Percentiles rank a stretch among this genome's conserved stretches.
Evolutionary conservation across 2,113 vertebrate genomes (phyloP).

Genomic region (Eleginops maclovinus): DNA sequence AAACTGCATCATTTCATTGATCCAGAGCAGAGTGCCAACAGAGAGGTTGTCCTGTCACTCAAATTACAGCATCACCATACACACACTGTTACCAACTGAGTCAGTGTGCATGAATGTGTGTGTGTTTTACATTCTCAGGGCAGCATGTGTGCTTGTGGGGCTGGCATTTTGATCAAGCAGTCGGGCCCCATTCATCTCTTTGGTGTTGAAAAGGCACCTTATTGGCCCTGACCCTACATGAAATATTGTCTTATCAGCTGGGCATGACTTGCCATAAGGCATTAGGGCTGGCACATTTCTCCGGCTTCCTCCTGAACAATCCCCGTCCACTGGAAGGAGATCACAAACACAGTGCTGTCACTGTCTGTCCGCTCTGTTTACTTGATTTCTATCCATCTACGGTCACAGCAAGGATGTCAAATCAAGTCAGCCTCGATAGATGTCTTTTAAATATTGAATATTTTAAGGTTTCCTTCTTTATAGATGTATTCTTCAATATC

Average conservation of each 20-base stretch:
- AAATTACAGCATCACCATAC: constrained; percentile 2
- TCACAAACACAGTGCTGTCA: constrained; percentile 71
- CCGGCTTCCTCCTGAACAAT: constrained; percentile 45
- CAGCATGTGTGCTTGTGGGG: constrained; percentile 30
- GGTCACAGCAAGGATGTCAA: constrained; percentile 53
- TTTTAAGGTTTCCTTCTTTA: constrained; percentile 7
- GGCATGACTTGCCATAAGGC: constrained; percentile 79
- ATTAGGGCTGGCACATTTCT: constrained; percentile 76
- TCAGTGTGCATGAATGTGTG: constrained; percentile 44
- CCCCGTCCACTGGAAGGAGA: constrained; percentile 58
- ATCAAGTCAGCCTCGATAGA: constrained; percentile 38
- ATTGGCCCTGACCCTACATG: constrained; percentile 80
- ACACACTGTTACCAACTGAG: constrained; percentile 24
- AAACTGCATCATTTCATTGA: constrained; percentile 22
- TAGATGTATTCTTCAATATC: neutral
- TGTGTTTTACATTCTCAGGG: constrained; percentile 53
- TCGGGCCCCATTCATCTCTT: constrained; percentile 75
- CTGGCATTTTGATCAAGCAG: constrained; percentile 72
- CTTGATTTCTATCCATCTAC: constrained; percentile 58
- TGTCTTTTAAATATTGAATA: constrained; percentile 39
- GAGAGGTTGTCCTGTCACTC: constrained; percentile 1
- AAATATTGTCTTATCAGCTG: constrained; percentile 83
- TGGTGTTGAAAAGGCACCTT: constrained; percentile 79
- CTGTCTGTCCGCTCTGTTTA: constrained; percentile 64
- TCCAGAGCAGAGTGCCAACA: constrained; percentile 18